These are phyloP conservation scores for Furnarius figulus DNA, from an alignment of 2,113 vertebrate species.

Conservation along the genomic window DNA sequence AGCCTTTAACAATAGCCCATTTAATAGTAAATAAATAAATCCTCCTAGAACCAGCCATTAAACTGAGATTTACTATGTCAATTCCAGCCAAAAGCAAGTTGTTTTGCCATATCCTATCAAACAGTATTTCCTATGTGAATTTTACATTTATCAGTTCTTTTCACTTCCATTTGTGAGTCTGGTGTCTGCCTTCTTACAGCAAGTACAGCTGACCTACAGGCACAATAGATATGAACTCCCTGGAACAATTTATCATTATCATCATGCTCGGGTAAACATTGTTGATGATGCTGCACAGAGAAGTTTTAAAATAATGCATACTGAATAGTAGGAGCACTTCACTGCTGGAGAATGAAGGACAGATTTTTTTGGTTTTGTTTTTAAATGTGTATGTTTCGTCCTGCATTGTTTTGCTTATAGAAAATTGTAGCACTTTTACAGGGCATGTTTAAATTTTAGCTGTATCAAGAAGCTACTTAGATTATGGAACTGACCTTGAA, in stretches of 20 bases:
- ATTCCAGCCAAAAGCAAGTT: background rate
- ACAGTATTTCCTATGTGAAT: background rate
- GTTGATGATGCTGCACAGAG: background rate
- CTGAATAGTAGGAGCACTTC: background rate
- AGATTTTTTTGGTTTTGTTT: background rate
- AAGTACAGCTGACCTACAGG: background rate
- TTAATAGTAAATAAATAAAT: background rate
- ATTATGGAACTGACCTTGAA: background rate
- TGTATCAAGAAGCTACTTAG: background rate
- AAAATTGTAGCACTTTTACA: background rate
- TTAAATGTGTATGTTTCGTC: background rate
- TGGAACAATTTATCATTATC: constrained; percentile 13
- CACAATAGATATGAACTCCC: background rate
- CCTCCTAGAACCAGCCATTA: background rate
- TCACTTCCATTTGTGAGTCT: background rate
- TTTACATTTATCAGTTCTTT: background rate
- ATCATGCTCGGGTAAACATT: constrained; percentile 8
- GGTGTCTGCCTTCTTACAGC: background rate
- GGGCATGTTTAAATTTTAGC: background rate
- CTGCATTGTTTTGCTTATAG: background rate
- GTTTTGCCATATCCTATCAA: background rate
- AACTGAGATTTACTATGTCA: background rate
- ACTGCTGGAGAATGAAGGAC: background rate
- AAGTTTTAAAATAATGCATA: background rate
- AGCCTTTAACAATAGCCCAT: background rate